Conservation (phyloP, 2,888 invertebrate species). For the Synergus japonicus region DNA sequence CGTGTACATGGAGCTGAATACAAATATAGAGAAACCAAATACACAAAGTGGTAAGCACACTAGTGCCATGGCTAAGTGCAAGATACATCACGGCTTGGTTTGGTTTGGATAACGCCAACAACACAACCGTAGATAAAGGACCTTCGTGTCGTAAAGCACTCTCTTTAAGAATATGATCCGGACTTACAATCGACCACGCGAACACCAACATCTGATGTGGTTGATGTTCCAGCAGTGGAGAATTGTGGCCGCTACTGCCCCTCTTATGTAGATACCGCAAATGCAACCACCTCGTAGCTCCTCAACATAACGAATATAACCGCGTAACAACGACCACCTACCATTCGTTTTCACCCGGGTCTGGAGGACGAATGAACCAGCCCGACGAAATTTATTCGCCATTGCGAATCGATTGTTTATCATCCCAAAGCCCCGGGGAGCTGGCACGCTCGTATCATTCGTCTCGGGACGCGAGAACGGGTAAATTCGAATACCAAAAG, state of each 20-base stretch:
- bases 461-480: slow-evolving; percentile 31
- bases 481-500: slow-evolving; percentile 27
- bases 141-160: slow-evolving; percentile 73
- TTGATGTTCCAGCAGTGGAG: slow-evolving; percentile 39
- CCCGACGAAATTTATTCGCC: slow-evolving; percentile 65
- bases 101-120: slow-evolving; percentile 74
- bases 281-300: slow-evolving; percentile 57
- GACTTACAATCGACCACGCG: slow-evolving; percentile 72
- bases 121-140: slow-evolving; percentile 75
- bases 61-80: slow-evolving; percentile 69
- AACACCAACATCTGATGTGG: slow-evolving; percentile 42
- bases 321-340: slow-evolving; percentile 51
- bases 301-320: slow-evolving; percentile 66
- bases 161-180: slow-evolving; percentile 77
- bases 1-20: slow-evolving; percentile 46
- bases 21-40: slow-evolving; percentile 51
- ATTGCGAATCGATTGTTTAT: slow-evolving; percentile 72
- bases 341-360: slow-evolving; percentile 54
- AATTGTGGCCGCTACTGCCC: slow-evolving; percentile 54
- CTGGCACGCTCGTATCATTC: slow-evolving; percentile 46
- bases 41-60: slow-evolving; percentile 55
- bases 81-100: slow-evolving; percentile 73
- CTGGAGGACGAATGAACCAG: slow-evolving; percentile 65
- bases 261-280: slow-evolving; percentile 63
- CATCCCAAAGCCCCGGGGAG: slow-evolving; percentile 53